Percentiles rank a stretch among this genome's conserved stretches.
Evolutionary conservation across 2,113 vertebrate genomes (phyloP).

Genomic region (Dasypus novemcinctus): DNA sequence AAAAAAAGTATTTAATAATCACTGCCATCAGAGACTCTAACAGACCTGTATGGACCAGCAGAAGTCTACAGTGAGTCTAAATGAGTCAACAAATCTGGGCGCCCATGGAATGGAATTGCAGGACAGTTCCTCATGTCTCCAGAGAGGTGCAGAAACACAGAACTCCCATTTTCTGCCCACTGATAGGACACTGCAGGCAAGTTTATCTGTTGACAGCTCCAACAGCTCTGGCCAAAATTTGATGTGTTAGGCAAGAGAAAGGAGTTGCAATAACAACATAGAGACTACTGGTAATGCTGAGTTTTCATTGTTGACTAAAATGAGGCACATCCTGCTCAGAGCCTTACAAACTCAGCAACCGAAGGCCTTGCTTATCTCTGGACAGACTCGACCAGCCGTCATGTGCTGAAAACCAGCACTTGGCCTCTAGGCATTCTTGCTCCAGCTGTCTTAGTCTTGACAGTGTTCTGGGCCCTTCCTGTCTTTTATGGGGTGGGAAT

Average conservation of each 20-base stretch:
- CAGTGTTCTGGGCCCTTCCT: too few relatives aligned
- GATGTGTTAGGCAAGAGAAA: not conserved
- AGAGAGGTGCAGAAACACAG: not conserved
- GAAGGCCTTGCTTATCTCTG: not conserved
- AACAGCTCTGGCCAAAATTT: not conserved
- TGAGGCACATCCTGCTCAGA: not conserved
- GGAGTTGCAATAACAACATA: not conserved
- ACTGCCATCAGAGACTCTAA: not conserved
- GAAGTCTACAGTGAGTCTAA: too few relatives aligned
- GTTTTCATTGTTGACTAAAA: not conserved
- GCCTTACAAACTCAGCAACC: not conserved
- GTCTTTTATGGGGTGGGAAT: rapidly evolving
- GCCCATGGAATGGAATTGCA: not conserved
- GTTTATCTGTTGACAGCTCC: not conserved
- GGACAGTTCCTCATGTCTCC: too few relatives aligned
- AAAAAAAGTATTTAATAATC: not conserved
- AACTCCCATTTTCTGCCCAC: not conserved
- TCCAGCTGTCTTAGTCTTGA: not conserved
- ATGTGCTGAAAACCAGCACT: rapidly evolving
- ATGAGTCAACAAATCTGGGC: not conserved
- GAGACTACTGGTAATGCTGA: not conserved
- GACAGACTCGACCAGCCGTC: not conserved
- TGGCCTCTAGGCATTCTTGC: not conserved
- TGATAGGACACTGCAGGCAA: too few relatives aligned
- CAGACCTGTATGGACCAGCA: not conserved